Evolutionary conservation across 2,888 invertebrate genomes (phyloP), one percentile per base, ranked within the genome.

Genomic region (Podabrus alpinus): DNA sequence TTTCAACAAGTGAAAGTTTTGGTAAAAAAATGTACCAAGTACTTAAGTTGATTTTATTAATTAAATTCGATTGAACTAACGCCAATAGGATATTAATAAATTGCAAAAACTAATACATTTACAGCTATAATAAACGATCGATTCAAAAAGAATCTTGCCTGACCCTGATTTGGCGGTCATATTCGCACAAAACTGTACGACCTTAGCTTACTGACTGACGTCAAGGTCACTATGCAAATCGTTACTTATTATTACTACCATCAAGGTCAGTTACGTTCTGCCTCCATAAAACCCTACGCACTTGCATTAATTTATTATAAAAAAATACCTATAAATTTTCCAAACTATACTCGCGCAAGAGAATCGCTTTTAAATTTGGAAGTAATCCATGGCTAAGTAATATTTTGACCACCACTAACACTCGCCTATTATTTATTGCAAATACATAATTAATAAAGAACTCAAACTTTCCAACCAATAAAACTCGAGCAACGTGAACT

Each of bases 161-260:
- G 80, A 79, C 81, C 81, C 80, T 80, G 80, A 78, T 79, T 80
- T 81, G 80, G 79, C 80, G 81, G 81, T 79, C 80, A 74, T 71
- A 73, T 72, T 78, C 73, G 79, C 73, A 76, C 75, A 78, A 78
- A 77, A 77, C 73, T 77, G 76, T 74, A 71, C 78, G 80, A 80
- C 81, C 81, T 81, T 80, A 80, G 78, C 80, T 79, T 80, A 80
- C 80, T 80, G 80, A 81, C 81, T 81, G 77, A 78, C 80, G 79
- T 77, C 79, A 78, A 80, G 80, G 80, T 75, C 77, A 74, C 69
- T 77, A 73, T 75, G 77, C 78, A 80, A 78, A 80, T 75, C 66
- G 69, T 72, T 68, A 66, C 69, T 73, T 73, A 73, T 75, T 72
- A 75, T 76, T 76, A 73, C 71, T 66, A 66, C 69, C 71, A 45